A percentile compares a stretch with the other conserved stretches of the same genome.
Conservation (phyloP, 2,888 invertebrate genomes). For the Platerodrilus igneus region DNA sequence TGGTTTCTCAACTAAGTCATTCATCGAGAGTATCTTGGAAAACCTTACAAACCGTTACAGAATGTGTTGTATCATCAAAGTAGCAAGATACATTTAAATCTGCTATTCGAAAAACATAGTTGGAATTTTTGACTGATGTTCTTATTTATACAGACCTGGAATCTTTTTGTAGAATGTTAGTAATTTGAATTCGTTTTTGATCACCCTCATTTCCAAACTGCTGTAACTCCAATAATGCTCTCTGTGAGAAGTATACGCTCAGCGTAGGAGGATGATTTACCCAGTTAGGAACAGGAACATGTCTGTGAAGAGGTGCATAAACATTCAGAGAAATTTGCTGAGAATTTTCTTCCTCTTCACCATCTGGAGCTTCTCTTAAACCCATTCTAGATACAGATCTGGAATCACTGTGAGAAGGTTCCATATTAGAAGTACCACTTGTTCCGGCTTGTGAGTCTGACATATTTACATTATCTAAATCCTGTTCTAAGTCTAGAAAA, state of each 20-base stretch:
- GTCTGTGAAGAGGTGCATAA: conserved; percentile 32
- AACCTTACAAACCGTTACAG: conserved; percentile 58
- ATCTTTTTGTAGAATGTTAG: conserved; percentile 68
- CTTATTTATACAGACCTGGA: conserved; percentile 84
- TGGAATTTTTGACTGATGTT: conserved; percentile 74
- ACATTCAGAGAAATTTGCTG: conserved; percentile 28
- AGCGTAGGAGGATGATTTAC: conserved; percentile 48
- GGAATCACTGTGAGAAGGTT: conserved; percentile 30
- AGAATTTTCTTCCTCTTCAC: conserved; percentile 53
- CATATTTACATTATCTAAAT: no score
- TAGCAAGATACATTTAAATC: conserved; percentile 81
- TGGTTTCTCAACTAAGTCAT: no score
- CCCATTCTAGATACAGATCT: conserved; percentile 52
- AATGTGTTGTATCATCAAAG: conserved; percentile 67
- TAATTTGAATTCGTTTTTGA: conserved; percentile 55
- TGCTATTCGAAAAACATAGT: conserved; percentile 82
- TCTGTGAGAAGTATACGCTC: conserved; percentile 54
- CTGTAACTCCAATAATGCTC: conserved; percentile 55
- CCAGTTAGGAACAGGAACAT: conserved; percentile 51
- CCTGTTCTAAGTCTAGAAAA: conserved; percentile 16
- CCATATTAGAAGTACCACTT: conserved; percentile 24
- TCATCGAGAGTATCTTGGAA: conserved; percentile 40
- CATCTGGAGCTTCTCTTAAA: conserved; percentile 58
- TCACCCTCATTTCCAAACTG: conserved; percentile 46
- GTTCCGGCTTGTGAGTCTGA: no score